These are phyloP conservation scores for Drosophila sturtevanti DNA, from an alignment of 1,140 invertebrate species.

Conservation along the genomic window DNA sequence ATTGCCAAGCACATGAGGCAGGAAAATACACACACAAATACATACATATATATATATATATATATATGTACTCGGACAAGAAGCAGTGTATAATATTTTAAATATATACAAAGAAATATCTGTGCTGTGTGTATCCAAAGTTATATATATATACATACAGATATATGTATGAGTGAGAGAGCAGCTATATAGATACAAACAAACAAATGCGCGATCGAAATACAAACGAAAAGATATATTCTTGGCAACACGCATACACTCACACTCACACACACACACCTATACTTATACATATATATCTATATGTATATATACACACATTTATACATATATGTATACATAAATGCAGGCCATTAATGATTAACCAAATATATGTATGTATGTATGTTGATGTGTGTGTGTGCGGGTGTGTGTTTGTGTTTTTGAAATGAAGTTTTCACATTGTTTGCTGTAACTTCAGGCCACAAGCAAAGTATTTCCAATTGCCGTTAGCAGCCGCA, in stretches of 20 bases:
- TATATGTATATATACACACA: background rate
- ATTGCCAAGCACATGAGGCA: conserved; percentile 72
- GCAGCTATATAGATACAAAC: conserved; percentile 51
- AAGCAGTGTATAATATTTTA: conserved; percentile 74
- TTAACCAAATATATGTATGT: conserved; percentile 50
- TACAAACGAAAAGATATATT: conserved; percentile 73
- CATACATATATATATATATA: conserved; percentile 16
- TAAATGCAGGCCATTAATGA: conserved; percentile 63
- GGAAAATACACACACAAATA: conserved; percentile 31
- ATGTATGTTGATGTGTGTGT: background rate
- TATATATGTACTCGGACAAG: conserved; percentile 29
- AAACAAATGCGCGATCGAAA: conserved; percentile 65
- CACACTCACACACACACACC: background rate
- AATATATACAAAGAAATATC: conserved; percentile 67
- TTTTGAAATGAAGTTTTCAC: conserved; percentile 58
- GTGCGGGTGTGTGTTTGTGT: conserved; percentile 18
- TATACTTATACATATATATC: conserved; percentile 8
- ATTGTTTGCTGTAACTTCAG: conserved; percentile 45
- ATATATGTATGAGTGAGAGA: conserved; percentile 28
- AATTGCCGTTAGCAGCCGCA: conserved; percentile 35
- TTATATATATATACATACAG: conserved; percentile 36
- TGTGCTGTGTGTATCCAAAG: conserved; percentile 27
- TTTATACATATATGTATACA: conserved; percentile 19
- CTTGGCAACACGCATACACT: conserved; percentile 43
- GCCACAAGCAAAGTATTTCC: conserved; percentile 46